A percentile compares a stretch with the other conserved stretches of the same genome.
Evolutionary conservation across 1,140 invertebrate species (phyloP).

Genomic region (Akabosia matsudoensis): DNA sequence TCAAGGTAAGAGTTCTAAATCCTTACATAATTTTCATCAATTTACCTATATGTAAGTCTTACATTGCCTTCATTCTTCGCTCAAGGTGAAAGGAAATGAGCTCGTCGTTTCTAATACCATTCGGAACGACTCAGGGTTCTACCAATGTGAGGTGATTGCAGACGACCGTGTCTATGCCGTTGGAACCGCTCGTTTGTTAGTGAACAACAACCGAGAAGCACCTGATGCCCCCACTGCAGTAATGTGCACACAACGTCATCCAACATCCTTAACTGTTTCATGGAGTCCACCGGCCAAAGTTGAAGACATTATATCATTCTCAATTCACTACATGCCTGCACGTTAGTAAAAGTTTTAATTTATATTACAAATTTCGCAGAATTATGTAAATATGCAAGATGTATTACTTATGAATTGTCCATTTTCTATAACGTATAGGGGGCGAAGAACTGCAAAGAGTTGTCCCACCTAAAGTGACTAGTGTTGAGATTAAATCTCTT

Average conservation of each 20-base stretch:
- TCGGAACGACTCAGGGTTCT: slow-evolving; percentile 43
- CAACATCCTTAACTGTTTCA: slow-evolving; percentile 30
- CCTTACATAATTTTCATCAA: not conserved
- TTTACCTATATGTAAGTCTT: too few relatives aligned
- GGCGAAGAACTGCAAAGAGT: slow-evolving; percentile 42
- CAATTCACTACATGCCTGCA: slow-evolving; percentile 34
- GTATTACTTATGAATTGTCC: not conserved
- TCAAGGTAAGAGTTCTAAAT: slow-evolving; percentile 28
- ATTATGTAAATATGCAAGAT: not conserved
- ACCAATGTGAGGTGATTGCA: slow-evolving; percentile 44
- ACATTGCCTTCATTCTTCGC: not conserved
- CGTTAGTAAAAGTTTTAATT: slow-evolving; percentile 21
- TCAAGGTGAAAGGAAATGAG: slow-evolving; percentile 34
- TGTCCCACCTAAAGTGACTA: slow-evolving; percentile 15
- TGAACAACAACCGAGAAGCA: slow-evolving; percentile 25
- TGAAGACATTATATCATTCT: slow-evolving; percentile 22
- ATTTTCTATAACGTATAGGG: slow-evolving; percentile 24
- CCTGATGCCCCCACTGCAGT: slow-evolving; percentile 36
- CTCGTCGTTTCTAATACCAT: slow-evolving; percentile 43
- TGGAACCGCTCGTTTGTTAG: slow-evolving; percentile 37
- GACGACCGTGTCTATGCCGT: slow-evolving; percentile 37
- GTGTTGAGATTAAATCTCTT: slow-evolving; percentile 29
- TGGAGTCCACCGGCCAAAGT: slow-evolving; percentile 24
- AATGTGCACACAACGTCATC: slow-evolving; percentile 18
- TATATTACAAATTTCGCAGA: not conserved